phyloP scores from a whole-genome alignment of 2,888 invertebrate genomes.

The Pyrocoelia pectoralis region DNA sequence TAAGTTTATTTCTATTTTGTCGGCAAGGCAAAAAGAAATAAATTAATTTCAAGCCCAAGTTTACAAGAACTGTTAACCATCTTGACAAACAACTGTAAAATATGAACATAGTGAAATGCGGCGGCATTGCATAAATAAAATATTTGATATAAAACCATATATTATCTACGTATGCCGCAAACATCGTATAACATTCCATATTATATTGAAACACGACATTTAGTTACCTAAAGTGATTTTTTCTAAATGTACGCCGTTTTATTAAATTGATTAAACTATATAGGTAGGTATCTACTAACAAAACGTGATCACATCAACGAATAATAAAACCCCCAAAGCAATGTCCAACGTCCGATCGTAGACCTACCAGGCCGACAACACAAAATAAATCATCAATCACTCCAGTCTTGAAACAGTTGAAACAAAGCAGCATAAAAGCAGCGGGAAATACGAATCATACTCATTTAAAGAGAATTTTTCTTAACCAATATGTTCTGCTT shows the following conservation, averaged over 20 bases:
- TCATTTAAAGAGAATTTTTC: conserved; percentile 55
- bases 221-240: no score
- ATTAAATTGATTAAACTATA: conserved; percentile 4
- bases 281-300: conserved; percentile 20
- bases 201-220: conserved; percentile 19
- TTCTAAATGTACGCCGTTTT: background rate
- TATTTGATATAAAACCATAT: conserved; percentile 41
- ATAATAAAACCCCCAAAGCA: conserved; percentile 32
- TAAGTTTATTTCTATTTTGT: conserved; percentile 37
- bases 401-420: conserved; percentile 56
- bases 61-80: conserved; percentile 54
- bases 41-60: conserved; percentile 52
- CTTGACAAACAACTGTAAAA: conserved; percentile 57
- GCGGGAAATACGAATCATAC: conserved; percentile 59
- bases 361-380: conserved; percentile 60
- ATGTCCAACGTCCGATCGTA: conserved; percentile 51
- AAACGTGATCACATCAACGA: conserved; percentile 23
- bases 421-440: conserved; percentile 58
- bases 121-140: conserved; percentile 47
- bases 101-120: conserved; percentile 52
- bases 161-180: conserved; percentile 37
- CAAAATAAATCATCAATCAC: conserved; percentile 62
- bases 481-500: conserved; percentile 47
- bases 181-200: conserved; percentile 31
- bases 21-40: conserved; percentile 45